Base-by-base conservation (phyloP, 2,888 invertebrate genomes). In the Leistus spinibarbis region DNA sequence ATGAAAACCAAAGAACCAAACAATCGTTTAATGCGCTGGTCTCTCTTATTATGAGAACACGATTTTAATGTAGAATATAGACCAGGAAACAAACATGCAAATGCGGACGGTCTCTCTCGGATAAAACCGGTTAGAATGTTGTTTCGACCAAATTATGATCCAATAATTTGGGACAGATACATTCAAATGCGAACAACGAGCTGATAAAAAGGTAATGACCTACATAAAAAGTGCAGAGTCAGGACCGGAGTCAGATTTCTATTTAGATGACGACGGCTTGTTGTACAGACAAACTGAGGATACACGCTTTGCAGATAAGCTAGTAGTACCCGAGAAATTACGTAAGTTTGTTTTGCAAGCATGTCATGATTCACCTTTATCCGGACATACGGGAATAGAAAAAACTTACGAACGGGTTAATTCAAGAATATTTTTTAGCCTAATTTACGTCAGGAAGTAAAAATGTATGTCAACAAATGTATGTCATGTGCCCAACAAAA, bases 301-400 rank as follows among this genome's bases (percentile, higher is more conserved):
- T 1, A 2, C 20, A 0, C 54, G 62, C 0, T 24, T 16, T 10
- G 27, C 3, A 13, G 69, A 62, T 23, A 20, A 40, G 22, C 13
- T 69, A 3, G 57, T 69, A 10, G 24, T 69, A 10, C 17, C 69
- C 4, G 20, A 69, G 24, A 53, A 53, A 17, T 40, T 27, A n/a
- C 2, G 4, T n/a, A 10, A 1, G 9, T 4, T 60, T 1, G 24
- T 76, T 22, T n/a, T 79, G 3, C 23, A 70, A 40, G 71, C 76
- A 10, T 76, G 75, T 54, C 80, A 80, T 68, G 70, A 77, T 60
- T 63, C 76, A 19, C 76, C 68, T 0, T 66, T 79, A 3, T 76
- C 77, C 9, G 79, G 80, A 7, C 80, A 81, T 75, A 74, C 71
- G 9, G 79, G 80, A 17, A 53, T 78, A 0, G 76, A 80, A 7